Evolutionary conservation across 2,888 invertebrate genomes (phyloP), one percentile per base, ranked within the genome.

Genomic region (Plagodis pulveraria): DNA sequence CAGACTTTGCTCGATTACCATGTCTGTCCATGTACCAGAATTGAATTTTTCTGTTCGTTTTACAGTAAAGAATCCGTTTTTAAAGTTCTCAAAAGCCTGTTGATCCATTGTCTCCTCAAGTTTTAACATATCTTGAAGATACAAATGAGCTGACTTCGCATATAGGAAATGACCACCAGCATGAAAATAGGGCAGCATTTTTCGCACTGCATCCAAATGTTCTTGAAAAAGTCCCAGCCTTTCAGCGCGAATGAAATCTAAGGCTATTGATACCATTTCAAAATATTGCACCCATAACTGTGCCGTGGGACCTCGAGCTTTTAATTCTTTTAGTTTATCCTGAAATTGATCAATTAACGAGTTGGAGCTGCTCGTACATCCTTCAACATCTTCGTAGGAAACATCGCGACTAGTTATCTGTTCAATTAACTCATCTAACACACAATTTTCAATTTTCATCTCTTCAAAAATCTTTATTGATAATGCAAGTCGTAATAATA

Each of bases 21-120:
- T 81, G 54, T 82, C 84, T 40, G 80, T 78, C 57, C 72, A 81
- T 72, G 76, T 78, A 69, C 81, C 81, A 71, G 74, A 81, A 74
- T 70, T 75, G 10, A 80, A 69, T 81, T 84, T 82, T 44, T 83
- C 78, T 41, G 81, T 73, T 65, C 80, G 77, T 76, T 74, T 65
- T 70, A 76, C 32, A 32, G 44, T 44, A 32, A 44, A 44, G 10
- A 44, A 32, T 32, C 44, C 44, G 8, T 44, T 10, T 32, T 32
- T 44, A 44, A 44, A 44, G 8, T 32, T 44, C 32, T 32, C 32
- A 44, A 10, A 44, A 44, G 8, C 32, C 7, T 32, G n/a, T 32
- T 7, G 44, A 32, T 32, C 32, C 56, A 79, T 79, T 66, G 50
- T 66, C 34, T 74, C 56, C 56, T 75, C 65, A 11, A 80, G 57